Percentiles rank a stretch among this genome's conserved stretches.
phyloP scores from a whole-genome alignment of 2,113 vertebrate genomes.

The Fregetta grallaria region DNA sequence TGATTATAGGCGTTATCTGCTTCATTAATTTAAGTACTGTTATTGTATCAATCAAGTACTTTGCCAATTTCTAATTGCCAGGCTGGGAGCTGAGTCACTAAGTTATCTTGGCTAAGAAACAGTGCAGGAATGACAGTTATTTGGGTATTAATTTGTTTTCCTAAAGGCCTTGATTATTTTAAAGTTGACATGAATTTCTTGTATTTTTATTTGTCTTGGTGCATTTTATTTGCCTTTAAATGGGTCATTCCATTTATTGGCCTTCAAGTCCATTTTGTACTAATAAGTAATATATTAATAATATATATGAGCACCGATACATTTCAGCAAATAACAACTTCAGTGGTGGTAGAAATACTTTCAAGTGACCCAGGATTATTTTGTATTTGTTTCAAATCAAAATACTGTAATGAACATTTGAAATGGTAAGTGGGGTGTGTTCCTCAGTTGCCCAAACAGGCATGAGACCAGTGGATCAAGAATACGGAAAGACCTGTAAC shows the following conservation, averaged over 20 bases:
- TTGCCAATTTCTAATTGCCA: constrained; percentile 31
- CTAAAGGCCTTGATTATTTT: neutral
- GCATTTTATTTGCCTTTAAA: neutral
- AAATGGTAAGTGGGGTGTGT: neutral
- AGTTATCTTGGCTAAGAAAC: neutral
- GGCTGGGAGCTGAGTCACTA: constrained; percentile 1
- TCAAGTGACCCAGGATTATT: neutral
- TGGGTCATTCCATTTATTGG: neutral
- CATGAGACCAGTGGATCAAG: neutral
- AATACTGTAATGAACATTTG: neutral
- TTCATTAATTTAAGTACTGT: constrained; percentile 27
- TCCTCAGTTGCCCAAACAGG: neutral
- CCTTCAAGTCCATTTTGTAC: neutral
- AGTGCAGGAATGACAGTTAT: constrained; percentile 1
- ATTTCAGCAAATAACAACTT: neutral
- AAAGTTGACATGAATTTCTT: neutral
- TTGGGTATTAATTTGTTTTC: constrained; percentile 24
- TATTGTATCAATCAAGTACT: constrained; percentile 15
- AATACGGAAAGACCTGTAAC: neutral
- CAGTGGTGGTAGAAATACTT: neutral
- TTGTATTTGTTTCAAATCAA: neutral
- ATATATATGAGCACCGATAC: neutral
- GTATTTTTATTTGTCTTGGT: neutral
- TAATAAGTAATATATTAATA: neutral
- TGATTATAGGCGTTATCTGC: neutral